A percentile compares a stretch with the other conserved stretches of the same genome.
Evolutionary conservation across 2,797 vertebrate species (phyloP).

Genomic region (Columba guinea): DNA sequence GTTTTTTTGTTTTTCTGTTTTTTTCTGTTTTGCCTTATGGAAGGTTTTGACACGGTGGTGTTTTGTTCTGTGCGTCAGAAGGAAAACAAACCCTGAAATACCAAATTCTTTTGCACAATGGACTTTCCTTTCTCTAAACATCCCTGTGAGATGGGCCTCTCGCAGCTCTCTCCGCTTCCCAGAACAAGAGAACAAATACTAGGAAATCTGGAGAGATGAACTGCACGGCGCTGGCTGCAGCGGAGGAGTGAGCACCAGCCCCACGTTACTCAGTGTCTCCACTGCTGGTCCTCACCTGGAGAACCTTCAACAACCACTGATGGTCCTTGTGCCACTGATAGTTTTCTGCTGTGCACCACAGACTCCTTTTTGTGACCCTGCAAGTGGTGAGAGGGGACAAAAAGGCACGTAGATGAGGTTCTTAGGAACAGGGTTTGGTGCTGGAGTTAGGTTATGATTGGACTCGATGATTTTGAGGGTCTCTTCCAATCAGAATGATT

Average conservation of each 20-base stretch:
- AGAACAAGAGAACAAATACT: conserved; percentile 43
- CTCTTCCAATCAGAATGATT: no score
- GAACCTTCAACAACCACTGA: background rate
- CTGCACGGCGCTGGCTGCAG: conserved; percentile 2
- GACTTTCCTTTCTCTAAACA: conserved; percentile 47
- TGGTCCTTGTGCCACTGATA: background rate
- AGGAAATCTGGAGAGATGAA: conserved; percentile 44
- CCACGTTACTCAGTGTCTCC: background rate
- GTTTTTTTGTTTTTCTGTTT: background rate
- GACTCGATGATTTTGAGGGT: no score
- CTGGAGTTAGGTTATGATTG: no score
- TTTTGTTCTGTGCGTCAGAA: conserved; percentile 44
- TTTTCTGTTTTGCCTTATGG: background rate
- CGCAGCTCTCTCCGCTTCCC: conserved; percentile 40
- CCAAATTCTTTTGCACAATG: conserved; percentile 52
- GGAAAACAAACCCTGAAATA: conserved; percentile 56
- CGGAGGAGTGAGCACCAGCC: background rate
- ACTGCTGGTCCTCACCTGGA: background rate
- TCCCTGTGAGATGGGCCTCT: conserved; percentile 53
- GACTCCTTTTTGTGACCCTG: background rate
- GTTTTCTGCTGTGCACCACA: background rate
- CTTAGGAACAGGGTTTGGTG: no score
- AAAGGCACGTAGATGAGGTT: no score
- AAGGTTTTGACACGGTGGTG: conserved; percentile 1
- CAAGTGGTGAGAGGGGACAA: accelerated